Base-by-base conservation (phyloP, 2,888 invertebrate genomes). In the Syritta pipiens region DNA sequence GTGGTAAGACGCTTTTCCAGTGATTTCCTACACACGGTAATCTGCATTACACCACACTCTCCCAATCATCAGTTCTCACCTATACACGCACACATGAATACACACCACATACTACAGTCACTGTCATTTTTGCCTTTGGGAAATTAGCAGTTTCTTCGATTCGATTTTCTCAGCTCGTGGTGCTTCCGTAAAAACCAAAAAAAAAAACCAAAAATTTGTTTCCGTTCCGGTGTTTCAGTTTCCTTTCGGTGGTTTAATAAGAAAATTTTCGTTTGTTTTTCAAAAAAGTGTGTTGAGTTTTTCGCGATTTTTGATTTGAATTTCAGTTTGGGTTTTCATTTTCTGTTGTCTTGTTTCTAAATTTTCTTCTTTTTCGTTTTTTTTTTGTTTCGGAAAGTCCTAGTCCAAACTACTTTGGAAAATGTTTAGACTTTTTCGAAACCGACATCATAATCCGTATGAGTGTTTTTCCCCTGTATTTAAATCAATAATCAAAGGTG, bases 1-100 rank as follows among this genome's bases (percentile, higher is more conserved):
- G 84, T 83, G 86, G 82, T 77, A 84, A 86, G 85, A 86, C 85
- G 85, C 86, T 82, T 77, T 68, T 63, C 65, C 55, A 74, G 71
- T 62, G 42, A 67, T 67, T 67, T 76, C 62, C 55, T 62, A 62
- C 26, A 46, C 28, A 22, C 48, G 49, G 20, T 51, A 59, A 63
- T 51, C 57, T 59, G 44, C 67, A 65, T 57, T 65, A 22, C 48
- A 46, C 30, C 24, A 14, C 20, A 26, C 7, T 44, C 22, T 32
- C 20, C 30, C 46, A 28, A 28, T 28, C 28, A 12, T n/a, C 3
- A 28, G 2, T 6, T 37, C 22, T 30, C 24, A 19, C 51, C 37
- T 37, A 37, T 10, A 22, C 42, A 37, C 37, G n/a, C 17, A n/a
- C 40, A 40, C 17, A 46, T 5, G 12, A 10, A 32, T 2, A 28